Evolutionary conservation across 2,888 invertebrate genomes (phyloP), one percentile per base, ranked within the genome.

Genomic region (Caenorhabditis uteleia): DNA sequence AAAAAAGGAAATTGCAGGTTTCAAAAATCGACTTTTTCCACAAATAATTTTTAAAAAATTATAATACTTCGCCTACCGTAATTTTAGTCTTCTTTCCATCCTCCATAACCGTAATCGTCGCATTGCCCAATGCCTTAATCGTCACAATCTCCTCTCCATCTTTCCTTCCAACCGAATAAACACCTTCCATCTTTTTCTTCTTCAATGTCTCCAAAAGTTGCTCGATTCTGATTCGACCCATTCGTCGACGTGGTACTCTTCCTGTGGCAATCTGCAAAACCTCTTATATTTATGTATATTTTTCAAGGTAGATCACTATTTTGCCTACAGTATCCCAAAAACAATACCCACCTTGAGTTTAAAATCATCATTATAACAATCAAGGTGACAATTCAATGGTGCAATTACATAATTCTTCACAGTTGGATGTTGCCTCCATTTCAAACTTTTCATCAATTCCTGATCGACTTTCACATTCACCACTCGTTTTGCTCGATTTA

Each of bases 281-380:
- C n/a, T n/a, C n/a, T n/a, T n/a, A n/a, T n/a, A n/a, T n/a, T n/a
- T n/a, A n/a, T n/a, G n/a, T n/a, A n/a, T n/a, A n/a, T n/a, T n/a
- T 25, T 42, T 42, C 43, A 42, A 16, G 6, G 23, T n/a, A 42
- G 18, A n/a, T 42, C 18, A 21, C 23, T 6, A 18, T 42, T 42
- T 16, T 21, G 43, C 3, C 16, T 18, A 12, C 18, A 10, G 7
- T 12, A 34, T 27, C 36, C 14, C 4, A 21, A 38, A 21, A 43
- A 1, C 21, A 56, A 2, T 44, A 33, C 29, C 57, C 70, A 54
- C 40, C 16, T 18, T n/a, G n/a, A 79, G 40, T 42, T 76, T 58
- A 45, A 73, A 69, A 3, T 60, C 55, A 51, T 79, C 77, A 51
- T 79, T 73, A 46, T 74, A 78, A 26, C 70, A 69, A 14, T 69